These are phyloP conservation scores for Pygmarrhopalites habei DNA, from an alignment of 1,140 invertebrate genomes.

Conservation along the genomic window DNA sequence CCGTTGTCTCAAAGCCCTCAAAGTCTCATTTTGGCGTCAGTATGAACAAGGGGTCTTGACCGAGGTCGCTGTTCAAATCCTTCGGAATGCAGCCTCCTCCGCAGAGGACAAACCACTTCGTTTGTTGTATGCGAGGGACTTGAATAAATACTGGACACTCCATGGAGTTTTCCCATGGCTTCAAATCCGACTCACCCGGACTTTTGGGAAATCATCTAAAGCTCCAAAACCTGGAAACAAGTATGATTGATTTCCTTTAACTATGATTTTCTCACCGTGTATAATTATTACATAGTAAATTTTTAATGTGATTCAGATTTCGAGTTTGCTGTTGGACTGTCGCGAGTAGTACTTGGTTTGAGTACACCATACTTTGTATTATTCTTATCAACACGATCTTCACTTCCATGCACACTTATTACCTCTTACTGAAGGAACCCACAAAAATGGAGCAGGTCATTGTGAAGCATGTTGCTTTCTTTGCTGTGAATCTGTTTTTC, in stretches of 20 bases:
- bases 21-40: constrained; percentile 39
- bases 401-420: too few relatives aligned
- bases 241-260: background rate
- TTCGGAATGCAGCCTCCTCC: constrained; percentile 13
- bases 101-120: constrained; percentile 26
- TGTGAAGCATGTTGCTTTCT: constrained; percentile 10
- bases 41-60: constrained; percentile 38
- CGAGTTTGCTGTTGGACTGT: constrained; percentile 11
- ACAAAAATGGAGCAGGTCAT: too few relatives aligned
- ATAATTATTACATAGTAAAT: too few relatives aligned
- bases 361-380: constrained; percentile 27
- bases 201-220: background rate
- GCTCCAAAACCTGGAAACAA: background rate
- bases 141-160: constrained; percentile 30
- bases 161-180: constrained; percentile 15
- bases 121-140: constrained; percentile 26
- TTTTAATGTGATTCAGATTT: too few relatives aligned
- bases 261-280: background rate
- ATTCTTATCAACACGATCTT: constrained; percentile 27
- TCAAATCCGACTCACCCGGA: constrained; percentile 2
- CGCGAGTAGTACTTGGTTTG: constrained; percentile 21
- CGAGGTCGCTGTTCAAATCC: constrained; percentile 34
- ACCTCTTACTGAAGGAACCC: too few relatives aligned
- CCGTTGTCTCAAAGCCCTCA: constrained; percentile 29
- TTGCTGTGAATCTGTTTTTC: constrained; percentile 21